Base-by-base conservation (phyloP, 2,888 invertebrate genomes). In the Caradrina kadenii region DNA sequence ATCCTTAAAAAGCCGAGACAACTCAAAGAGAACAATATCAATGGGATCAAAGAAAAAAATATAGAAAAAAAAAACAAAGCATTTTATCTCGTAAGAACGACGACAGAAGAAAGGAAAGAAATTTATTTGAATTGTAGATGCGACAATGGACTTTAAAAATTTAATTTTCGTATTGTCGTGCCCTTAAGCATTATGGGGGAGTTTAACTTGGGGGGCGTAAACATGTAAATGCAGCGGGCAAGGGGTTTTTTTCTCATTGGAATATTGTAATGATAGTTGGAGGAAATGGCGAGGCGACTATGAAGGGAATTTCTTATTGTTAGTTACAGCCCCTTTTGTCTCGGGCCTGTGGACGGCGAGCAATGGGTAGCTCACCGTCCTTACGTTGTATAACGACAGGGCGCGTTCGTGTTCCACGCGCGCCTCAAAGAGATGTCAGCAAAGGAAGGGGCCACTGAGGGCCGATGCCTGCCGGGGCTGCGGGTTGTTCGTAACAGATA, bases 101-200 rank as follows among this genome's bases (percentile, higher is more conserved):
- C 70, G 45, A 83, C 75, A 84, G 80, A 78, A 64, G 68, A 42
- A 56, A 58, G 76, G 73, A 82, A 84, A 69, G 79, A 72, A 62
- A 59, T 73, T 17, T 45, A 79, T 85, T 85, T 77, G 85, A 85
- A 85, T 82, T 85, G 80, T 78, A 80, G 80, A 84, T 83, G 63
- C 69, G 68, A 85, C 73, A 83, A 82, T 79, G 77, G 80, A 69
- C 61, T 76, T 85, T 74, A 73, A 84, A 85, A 83, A 80, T 69
- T 75, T 75, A 78, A 83, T 84, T 84, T 78, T 77, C 66, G 62
- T 76, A 75, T 79, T 77, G 73, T 82, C 67, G 67, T 69, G 35
- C 79, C 73, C 69, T 68, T 70, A 62, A 70, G 67, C 49, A 55
- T 70, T 71, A 68, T 56, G 63, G 62, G 69, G 69, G 69, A 69